Evolutionary conservation across 2,113 vertebrate species (phyloP).

Genomic region (Ctenodactylus gundi): DNA sequence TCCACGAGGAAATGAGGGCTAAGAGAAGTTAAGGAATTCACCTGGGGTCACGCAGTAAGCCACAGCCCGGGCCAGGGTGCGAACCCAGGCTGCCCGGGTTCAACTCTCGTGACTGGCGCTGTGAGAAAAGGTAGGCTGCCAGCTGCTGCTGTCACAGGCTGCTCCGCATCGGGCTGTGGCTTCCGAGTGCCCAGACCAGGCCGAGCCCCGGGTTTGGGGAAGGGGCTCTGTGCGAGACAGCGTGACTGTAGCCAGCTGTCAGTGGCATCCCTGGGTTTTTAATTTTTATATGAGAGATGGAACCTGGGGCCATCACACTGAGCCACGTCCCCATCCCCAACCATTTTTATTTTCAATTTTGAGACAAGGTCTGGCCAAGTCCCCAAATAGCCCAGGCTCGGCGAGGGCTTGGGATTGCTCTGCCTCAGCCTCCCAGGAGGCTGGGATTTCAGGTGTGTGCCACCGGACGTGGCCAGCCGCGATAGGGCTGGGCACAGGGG

Average conservation of each 20-base stretch:
- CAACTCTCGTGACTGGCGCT: not conserved
- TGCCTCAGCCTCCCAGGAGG: too few species aligned
- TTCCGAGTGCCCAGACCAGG: not conserved
- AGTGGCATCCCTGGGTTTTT: not conserved
- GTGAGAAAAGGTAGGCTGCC: not conserved
- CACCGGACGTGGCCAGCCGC: too few species aligned
- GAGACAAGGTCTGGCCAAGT: too few species aligned
- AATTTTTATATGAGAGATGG: too few species aligned
- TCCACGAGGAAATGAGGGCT: too few species aligned
- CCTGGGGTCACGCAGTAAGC: not conserved
- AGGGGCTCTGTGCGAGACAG: not conserved
- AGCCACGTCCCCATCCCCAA: not conserved
- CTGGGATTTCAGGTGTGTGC: too few species aligned
- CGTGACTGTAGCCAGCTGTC: not conserved
- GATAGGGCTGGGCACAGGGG: too few species aligned
- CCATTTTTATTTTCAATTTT: too few species aligned
- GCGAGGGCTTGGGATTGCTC: too few species aligned
- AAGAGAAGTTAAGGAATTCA: not conserved
- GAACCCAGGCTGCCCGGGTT: not conserved
- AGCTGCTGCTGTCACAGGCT: not conserved
- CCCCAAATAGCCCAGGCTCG: too few species aligned
- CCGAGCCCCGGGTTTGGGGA: not conserved
- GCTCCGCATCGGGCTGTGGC: not conserved
- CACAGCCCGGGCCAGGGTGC: not conserved
- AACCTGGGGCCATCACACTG: too few species aligned